Conservation (phyloP, 2,797 vertebrate species). For the Botia almorhae region DNA sequence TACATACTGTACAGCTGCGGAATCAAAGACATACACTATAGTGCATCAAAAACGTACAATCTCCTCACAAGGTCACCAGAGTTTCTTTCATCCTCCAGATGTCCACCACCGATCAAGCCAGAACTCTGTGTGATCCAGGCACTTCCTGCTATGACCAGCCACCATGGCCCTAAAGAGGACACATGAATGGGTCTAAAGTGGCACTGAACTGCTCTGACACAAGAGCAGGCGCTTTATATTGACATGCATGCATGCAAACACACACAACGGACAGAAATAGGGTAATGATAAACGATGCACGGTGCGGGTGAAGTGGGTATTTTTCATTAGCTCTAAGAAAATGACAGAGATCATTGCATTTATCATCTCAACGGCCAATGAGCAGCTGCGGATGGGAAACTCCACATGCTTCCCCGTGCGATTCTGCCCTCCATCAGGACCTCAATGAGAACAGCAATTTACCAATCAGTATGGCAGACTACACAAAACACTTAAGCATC, state of each 20-base stretch:
- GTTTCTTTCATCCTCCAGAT: neutral
- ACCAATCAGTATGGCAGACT: conserved; percentile 23
- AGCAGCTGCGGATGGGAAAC: conserved; percentile 22
- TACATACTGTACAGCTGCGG: neutral
- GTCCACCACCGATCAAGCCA: neutral
- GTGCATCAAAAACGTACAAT: neutral
- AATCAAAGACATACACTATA: neutral
- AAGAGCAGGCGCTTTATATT: conserved; percentile 23
- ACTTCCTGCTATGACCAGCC: conserved; percentile 14
- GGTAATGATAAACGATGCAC: conserved; percentile 15
- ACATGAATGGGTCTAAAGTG: conserved; percentile 41
- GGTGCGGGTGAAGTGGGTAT: neutral
- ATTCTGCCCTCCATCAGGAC: conserved; percentile 21
- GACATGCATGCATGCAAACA: conserved; percentile 1
- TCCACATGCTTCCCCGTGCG: neutral
- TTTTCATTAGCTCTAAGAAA: conserved; percentile 40
- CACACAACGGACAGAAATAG: conserved; percentile 24
- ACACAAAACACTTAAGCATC: conserved; percentile 19
- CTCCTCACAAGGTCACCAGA: conserved; percentile 2
- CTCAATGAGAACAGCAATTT: conserved; percentile 21
- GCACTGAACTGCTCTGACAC: conserved; percentile 8
- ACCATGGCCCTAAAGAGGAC: neutral
- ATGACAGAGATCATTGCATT: conserved; percentile 45
- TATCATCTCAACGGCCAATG: conserved; percentile 31
- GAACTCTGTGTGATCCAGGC: neutral